Evolutionary conservation across 2,797 vertebrate genomes (phyloP), one percentile per base, ranked within the genome.

Genomic region (Sebastes vulpes): DNA sequence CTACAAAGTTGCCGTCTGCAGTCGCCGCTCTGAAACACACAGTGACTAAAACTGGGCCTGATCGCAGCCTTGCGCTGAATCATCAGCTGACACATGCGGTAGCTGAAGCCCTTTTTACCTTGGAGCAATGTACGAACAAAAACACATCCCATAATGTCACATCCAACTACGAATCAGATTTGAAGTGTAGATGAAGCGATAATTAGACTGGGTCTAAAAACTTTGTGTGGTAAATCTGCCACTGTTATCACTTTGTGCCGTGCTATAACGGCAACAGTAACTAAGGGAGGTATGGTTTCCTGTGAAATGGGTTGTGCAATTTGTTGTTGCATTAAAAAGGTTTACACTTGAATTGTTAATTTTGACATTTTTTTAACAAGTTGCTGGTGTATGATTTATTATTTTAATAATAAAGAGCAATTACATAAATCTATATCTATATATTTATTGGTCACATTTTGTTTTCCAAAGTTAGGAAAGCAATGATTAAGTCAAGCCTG

Each of bases 41-140:
- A 4, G 53, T 78, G 82, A 86, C 69, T 83, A 72, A 89, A 83
- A 42, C 48, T 3, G 28, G 67, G 69, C 42, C 67, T 73, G 75
- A 84, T 84, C 18, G 31, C 70, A 74, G 74, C 35, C 54, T 81
- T 74, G 79, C 68, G 58, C 68, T 90, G 91, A 92, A 86, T 89
- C 87, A 90, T 81, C 72, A 65, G 69, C 77, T 86, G 80, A 88
- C 77, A 76, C 64, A 74, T n/a, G 53, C 66, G 9, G 58, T 6
- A 68, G 73, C 60, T 69, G 59, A 73, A 65, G 76, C 50, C 38
- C 75, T 38, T 11, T 50, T 72, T 84, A 80, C 72, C 82, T 79
- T 35, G 58, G 48, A 81, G 79, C 74, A 66, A 53, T 14, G 77
- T 6, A 12, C 52, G 6, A 58, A 76, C 42, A 77, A 77, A 71